Conservation (phyloP, 2,888 invertebrate species). For the Agriotes lineatus region DNA sequence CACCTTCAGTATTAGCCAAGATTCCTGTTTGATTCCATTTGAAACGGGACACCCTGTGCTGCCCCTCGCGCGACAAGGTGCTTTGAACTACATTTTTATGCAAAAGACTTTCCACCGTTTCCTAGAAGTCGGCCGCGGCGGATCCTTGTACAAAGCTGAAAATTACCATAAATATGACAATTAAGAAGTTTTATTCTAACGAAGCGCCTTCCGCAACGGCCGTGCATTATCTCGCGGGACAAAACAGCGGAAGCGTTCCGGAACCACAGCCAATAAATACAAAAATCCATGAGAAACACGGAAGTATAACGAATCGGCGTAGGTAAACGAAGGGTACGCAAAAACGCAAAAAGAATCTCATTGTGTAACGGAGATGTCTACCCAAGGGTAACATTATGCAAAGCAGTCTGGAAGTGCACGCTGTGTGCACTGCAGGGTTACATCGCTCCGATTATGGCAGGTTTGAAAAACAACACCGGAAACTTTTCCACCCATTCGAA, state of each 20-base stretch:
- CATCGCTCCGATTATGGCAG: constrained; percentile 48
- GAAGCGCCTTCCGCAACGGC: constrained; percentile 47
- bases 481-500: not conserved
- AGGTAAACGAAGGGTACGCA: constrained; percentile 57
- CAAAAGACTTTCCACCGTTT: constrained; percentile 32
- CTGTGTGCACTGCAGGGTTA: constrained; percentile 47
- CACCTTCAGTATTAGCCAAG: no score
- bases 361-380: constrained; percentile 58
- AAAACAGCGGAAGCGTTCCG: constrained; percentile 58
- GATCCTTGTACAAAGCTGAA: constrained; percentile 43
- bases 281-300: constrained; percentile 56
- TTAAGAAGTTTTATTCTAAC: constrained; percentile 54
- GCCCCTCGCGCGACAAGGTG: constrained; percentile 28
- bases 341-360: constrained; percentile 60
- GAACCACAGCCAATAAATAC: constrained; percentile 57
- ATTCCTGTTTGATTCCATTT: no score
- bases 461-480: constrained; percentile 20
- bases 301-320: constrained; percentile 54
- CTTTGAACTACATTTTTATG: constrained; percentile 31
- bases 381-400: constrained; percentile 63
- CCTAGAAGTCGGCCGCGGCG: constrained; percentile 25
- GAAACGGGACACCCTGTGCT: no score
- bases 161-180: constrained; percentile 56
- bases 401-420: constrained; percentile 53
- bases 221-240: constrained; percentile 50